Conservation (phyloP, 2,888 invertebrate genomes). For the Calephelis perditalis region DNA sequence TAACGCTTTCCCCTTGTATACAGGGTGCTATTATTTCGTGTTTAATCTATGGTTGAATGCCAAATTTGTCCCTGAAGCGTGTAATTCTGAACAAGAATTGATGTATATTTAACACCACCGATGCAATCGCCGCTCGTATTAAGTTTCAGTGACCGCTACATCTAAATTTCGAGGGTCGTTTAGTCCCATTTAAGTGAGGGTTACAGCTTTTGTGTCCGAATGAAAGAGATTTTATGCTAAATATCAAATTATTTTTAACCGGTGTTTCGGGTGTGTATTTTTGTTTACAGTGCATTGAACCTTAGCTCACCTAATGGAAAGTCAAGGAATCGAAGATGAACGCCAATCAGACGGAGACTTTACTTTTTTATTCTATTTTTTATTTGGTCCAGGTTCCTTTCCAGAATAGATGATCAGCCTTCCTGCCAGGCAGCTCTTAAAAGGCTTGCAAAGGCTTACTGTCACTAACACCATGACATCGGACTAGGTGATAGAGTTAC, state of each 20-base stretch:
- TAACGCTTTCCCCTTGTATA: no score
- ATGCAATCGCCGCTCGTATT: not conserved
- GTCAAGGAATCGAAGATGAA: no score
- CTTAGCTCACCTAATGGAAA: no score
- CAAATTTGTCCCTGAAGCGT: conserved; percentile 1
- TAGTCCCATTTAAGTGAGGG: not conserved
- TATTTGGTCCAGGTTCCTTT: no score
- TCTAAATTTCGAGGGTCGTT: conserved; percentile 6
- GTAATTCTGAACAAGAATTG: not conserved
- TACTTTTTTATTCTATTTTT: no score
- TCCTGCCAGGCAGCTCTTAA: no score
- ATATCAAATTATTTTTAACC: not conserved
- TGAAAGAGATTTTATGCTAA: not conserved
- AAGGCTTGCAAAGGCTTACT: no score
- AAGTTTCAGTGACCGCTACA: conserved; percentile 3
- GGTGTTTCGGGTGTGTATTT: conserved; percentile 21
- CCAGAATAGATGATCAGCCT: no score
- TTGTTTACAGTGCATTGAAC: no score
- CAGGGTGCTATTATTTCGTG: not conserved
- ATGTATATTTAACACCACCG: not conserved
- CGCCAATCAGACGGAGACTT: no score
- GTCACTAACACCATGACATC: no score
- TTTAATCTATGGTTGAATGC: not conserved
- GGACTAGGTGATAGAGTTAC: no score
- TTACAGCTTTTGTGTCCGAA: not conserved